phyloP scores from a whole-genome alignment of 2,113 vertebrate species.

The Chrysemys picta region DNA sequence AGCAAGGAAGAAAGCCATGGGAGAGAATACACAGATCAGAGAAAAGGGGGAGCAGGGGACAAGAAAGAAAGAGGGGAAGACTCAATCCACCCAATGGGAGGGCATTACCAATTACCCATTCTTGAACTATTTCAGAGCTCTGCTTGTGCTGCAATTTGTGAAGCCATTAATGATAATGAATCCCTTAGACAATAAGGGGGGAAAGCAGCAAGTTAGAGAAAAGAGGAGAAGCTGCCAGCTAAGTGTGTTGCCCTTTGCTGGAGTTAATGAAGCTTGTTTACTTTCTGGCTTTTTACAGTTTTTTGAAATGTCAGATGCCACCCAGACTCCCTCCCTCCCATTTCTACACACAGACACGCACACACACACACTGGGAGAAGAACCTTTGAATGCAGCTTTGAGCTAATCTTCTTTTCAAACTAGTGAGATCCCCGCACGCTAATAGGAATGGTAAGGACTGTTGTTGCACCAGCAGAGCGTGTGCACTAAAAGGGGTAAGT shows the following conservation, averaged over 20 bases:
- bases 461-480: background rate
- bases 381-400: background rate
- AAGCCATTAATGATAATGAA: slow-evolving; percentile 40
- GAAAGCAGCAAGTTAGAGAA: background rate
- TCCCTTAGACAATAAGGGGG: slow-evolving; percentile 26
- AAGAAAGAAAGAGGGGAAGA: background rate
- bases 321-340: background rate
- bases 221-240: slow-evolving; percentile 43
- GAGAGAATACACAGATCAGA: background rate
- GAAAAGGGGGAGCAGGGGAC: background rate
- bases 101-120: background rate
- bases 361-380: fast-evolving
- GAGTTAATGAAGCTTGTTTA: slow-evolving; percentile 56
- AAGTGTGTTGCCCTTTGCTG: slow-evolving; percentile 37
- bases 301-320: slow-evolving; percentile 66
- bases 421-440: fast-evolving
- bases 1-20: background rate
- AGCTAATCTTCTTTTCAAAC: fast-evolving
- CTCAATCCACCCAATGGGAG: background rate
- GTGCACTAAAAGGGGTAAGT: background rate
- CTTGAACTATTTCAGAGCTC: slow-evolving; percentile 39
- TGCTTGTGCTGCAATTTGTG: slow-evolving; percentile 50
- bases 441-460: fast-evolving
- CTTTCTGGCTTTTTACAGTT: slow-evolving; percentile 24
- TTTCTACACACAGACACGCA: background rate